These are phyloP conservation scores for Pollimyrus isidori DNA, from an alignment of 2,113 vertebrate genomes.

Conservation along the genomic window DNA sequence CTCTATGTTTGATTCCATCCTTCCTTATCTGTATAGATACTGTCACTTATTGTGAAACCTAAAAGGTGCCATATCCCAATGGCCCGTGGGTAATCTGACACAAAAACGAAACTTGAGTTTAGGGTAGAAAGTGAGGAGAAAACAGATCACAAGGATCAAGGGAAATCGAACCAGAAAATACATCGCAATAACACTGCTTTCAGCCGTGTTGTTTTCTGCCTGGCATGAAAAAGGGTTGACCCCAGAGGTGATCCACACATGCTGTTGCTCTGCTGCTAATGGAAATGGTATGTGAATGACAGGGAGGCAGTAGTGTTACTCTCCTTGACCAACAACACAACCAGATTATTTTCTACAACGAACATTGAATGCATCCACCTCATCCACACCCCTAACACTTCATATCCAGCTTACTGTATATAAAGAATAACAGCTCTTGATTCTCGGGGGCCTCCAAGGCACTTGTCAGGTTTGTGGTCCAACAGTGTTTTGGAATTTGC, in stretches of 20 bases:
- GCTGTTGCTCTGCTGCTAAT: background rate
- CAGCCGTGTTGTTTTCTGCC: background rate
- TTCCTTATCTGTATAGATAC: background rate
- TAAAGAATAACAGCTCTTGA: background rate
- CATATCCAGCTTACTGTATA: background rate
- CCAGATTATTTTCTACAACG: background rate
- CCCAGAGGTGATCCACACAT: background rate
- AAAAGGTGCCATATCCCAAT: slow-evolving; percentile 30
- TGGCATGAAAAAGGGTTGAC: background rate
- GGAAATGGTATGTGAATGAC: background rate
- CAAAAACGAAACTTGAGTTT: background rate
- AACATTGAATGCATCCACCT: background rate
- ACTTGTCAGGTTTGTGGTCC: background rate
- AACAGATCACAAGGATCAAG: background rate
- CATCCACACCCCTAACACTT: background rate
- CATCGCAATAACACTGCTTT: slow-evolving; percentile 16
- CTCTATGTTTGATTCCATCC: background rate
- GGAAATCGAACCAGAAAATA: slow-evolving; percentile 12
- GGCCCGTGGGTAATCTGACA: slow-evolving; percentile 48
- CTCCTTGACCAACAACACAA: background rate
- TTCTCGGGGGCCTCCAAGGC: background rate
- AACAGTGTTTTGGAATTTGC: background rate
- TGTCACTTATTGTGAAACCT: background rate
- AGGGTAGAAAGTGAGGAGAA: slow-evolving; percentile 29
- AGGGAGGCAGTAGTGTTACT: background rate